Conservation (phyloP, 2,113 vertebrate genomes). For the Noctilio leporinus region DNA sequence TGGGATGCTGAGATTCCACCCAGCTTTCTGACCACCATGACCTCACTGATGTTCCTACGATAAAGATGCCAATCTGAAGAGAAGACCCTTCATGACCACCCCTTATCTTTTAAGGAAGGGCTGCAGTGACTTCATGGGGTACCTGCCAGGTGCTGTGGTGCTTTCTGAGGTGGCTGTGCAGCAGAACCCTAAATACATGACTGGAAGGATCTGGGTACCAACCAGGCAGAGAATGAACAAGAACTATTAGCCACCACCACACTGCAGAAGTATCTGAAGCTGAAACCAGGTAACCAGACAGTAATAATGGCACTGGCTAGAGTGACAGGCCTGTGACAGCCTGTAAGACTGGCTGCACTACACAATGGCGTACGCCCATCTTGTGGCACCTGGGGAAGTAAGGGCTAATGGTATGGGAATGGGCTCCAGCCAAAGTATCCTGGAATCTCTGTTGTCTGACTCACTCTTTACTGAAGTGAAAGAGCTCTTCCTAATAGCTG, state of each 20-base stretch:
- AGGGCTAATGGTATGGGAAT: conserved; percentile 62
- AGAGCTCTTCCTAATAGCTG: conserved; percentile 90
- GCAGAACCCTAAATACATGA: conserved; percentile 91
- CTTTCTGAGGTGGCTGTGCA: conserved; percentile 96
- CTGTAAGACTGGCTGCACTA: conserved; percentile 92
- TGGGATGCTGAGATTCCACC: background rate
- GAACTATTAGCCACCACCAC: conserved; percentile 96
- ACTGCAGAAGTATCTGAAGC: conserved; percentile 89
- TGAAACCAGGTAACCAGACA: conserved; percentile 93
- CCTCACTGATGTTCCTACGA: background rate
- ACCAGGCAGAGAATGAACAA: conserved; percentile 97
- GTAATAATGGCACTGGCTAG: conserved; percentile 95
- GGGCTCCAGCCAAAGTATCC: conserved; percentile 82
- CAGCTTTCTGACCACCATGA: background rate
- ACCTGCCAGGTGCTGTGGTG: conserved; percentile 94
- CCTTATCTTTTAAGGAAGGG: conserved; percentile 90
- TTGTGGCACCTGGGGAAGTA: conserved; percentile 76
- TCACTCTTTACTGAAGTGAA: conserved; percentile 92
- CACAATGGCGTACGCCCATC: conserved; percentile 86
- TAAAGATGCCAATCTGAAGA: conserved; percentile 96
- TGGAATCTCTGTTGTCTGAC: conserved; percentile 91
- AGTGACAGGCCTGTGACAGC: conserved; percentile 95
- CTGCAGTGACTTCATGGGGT: conserved; percentile 88
- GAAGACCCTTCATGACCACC: conserved; percentile 91
- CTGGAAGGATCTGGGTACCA: conserved; percentile 98